phyloP scores from a whole-genome alignment of 2,888 invertebrate species.

The Gryllus longicercus region DNA sequence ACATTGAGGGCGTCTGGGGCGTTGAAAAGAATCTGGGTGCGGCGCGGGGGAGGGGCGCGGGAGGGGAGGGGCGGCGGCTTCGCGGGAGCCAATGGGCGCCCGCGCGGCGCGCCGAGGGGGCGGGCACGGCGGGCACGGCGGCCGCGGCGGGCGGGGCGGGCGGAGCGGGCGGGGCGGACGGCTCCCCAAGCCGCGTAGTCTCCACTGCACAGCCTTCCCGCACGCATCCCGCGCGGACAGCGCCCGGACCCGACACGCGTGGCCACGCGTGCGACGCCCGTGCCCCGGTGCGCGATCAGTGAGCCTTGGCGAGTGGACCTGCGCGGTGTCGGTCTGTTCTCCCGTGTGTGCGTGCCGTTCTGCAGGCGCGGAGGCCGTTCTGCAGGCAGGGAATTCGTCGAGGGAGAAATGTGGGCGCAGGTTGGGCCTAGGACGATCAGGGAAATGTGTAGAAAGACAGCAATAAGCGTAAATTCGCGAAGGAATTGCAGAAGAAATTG shows the following conservation, averaged over 20 bases:
- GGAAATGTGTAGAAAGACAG: no score
- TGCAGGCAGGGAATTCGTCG: no score
- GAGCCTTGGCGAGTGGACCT: no score
- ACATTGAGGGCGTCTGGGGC: no score
- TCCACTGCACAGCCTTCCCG: background rate
- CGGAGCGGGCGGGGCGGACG: background rate
- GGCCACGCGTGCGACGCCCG: background rate
- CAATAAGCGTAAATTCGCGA: no score
- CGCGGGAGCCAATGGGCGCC: background rate
- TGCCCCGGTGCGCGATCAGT: background rate
- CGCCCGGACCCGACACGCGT: background rate
- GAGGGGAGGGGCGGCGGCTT: background rate
- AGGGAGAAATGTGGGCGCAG: no score
- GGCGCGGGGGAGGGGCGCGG: background rate
- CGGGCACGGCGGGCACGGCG: background rate
- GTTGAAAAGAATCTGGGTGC: background rate
- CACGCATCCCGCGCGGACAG: background rate
- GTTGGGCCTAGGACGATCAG: no score
- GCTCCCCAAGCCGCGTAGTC: background rate
- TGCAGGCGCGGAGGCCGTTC: no score
- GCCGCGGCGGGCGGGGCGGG: background rate
- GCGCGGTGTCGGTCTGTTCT: background rate
- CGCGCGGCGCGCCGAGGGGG: background rate
- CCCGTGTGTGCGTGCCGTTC: background rate
- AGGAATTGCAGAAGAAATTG: no score